These are phyloP conservation scores for Rhabdomys pumilio DNA, from an alignment of 2,797 vertebrate genomes.

Conservation along the genomic window DNA sequence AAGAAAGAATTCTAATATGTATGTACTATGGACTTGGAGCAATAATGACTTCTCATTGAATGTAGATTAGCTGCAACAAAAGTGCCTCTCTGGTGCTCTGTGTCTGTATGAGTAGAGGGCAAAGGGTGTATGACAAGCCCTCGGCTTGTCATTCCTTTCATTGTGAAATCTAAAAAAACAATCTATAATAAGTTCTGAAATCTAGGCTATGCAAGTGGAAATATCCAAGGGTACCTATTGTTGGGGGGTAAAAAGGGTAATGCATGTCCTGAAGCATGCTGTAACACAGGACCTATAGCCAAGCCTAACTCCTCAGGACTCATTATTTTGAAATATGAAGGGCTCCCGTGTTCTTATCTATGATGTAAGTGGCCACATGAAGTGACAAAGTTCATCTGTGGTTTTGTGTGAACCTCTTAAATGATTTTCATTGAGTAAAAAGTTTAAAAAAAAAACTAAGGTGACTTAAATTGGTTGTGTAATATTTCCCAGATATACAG, in stretches of 20 bases:
- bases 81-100: background rate
- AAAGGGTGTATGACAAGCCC: background rate
- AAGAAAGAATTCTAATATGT: constrained; percentile 1
- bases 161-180: background rate
- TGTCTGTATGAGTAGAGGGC: background rate
- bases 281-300: background rate
- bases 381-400: constrained; percentile 13
- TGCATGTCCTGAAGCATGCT: background rate
- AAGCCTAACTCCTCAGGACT: background rate
- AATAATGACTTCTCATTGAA: background rate
- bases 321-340: background rate
- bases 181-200: background rate
- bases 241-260: background rate
- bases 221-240: background rate
- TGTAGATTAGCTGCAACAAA: background rate
- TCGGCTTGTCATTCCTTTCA: background rate
- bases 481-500: constrained; percentile 66
- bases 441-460: background rate
- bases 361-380: background rate
- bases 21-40: background rate
- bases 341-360: constrained; percentile 23
- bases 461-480: constrained; percentile 51
- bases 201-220: background rate
- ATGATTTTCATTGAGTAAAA: constrained; percentile 44
- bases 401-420: background rate